phyloP scores from a whole-genome alignment of 2,797 vertebrate genomes.

The Bradypodion pumilum region DNA sequence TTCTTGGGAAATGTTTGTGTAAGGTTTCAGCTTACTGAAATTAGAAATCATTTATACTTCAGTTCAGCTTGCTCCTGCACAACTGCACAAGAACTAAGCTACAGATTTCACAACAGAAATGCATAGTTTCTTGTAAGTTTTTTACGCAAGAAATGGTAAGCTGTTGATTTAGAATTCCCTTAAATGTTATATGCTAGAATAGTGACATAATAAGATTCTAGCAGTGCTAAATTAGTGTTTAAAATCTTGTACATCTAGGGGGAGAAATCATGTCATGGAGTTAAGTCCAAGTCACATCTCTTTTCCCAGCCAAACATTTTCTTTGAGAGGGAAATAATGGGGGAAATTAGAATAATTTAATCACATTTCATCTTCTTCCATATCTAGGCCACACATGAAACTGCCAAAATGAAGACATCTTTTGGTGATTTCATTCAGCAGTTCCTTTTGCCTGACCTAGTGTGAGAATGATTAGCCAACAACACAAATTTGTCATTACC shows the following conservation, averaged over 20 bases:
- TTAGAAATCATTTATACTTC: not conserved
- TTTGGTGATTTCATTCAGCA: no score
- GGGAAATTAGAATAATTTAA: not conserved
- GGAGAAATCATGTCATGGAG: slow-evolving; percentile 2
- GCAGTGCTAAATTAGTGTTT: no score
- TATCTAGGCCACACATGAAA: no score
- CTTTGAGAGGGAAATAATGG: not conserved
- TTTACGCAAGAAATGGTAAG: not conserved
- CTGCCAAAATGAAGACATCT: no score
- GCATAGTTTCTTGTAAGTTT: not conserved
- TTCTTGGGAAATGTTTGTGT: not conserved
- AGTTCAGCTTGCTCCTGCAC: not conserved
- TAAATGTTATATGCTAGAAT: not conserved
- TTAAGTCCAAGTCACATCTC: not conserved
- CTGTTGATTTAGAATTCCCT: not conserved
- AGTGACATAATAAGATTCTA: not conserved
- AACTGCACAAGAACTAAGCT: not conserved
- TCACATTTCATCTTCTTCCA: no score
- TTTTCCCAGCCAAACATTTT: not conserved
- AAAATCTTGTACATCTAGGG: not conserved
- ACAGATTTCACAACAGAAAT: not conserved
- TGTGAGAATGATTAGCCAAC: no score
- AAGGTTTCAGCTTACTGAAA: not conserved
- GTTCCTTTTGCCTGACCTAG: no score
- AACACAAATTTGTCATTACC: no score